A percentile compares a stretch with the other conserved stretches of the same genome.
phyloP scores from a whole-genome alignment of 2,888 invertebrate genomes.

The Corythucha ciliata region DNA sequence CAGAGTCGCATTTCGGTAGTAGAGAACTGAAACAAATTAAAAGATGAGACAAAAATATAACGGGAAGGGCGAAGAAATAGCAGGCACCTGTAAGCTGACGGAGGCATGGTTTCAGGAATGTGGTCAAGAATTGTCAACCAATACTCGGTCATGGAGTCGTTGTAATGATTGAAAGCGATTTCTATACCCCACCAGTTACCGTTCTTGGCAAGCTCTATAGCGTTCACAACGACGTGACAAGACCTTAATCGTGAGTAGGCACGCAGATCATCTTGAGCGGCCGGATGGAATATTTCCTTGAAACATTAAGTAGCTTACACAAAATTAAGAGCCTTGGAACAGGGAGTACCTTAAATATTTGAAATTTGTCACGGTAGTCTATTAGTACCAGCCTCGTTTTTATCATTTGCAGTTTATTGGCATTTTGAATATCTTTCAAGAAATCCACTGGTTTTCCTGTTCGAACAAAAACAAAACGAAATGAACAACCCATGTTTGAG shows the following conservation, averaged over 20 bases:
- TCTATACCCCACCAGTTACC: conserved; percentile 56
- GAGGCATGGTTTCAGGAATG: conserved; percentile 63
- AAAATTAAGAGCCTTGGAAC: too few relatives aligned
- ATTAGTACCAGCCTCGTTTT: conserved; percentile 56
- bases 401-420: conserved; percentile 52
- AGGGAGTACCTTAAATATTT: conserved; percentile 62
- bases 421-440: conserved; percentile 42
- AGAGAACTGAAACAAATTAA: conserved; percentile 24
- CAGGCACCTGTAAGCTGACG: conserved; percentile 50
- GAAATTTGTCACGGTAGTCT: conserved; percentile 58
- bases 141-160: conserved; percentile 48
- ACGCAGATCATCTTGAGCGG: too few relatives aligned
- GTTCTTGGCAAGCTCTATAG: conserved; percentile 58
- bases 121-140: conserved; percentile 55
- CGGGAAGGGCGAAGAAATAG: neutral
- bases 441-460: neutral
- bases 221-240: too few relatives aligned
- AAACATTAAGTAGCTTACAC: too few relatives aligned
- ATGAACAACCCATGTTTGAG: too few relatives aligned
- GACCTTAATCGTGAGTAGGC: too few relatives aligned
- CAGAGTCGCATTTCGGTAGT: conserved; percentile 29
- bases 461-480: neutral
- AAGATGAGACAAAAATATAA: conserved; percentile 10
- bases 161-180: conserved; percentile 59
- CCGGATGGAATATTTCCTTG: too few relatives aligned